These are phyloP conservation scores for Fragum whitleyi DNA, from an alignment of 2,888 invertebrate genomes.

Conservation along the genomic window DNA sequence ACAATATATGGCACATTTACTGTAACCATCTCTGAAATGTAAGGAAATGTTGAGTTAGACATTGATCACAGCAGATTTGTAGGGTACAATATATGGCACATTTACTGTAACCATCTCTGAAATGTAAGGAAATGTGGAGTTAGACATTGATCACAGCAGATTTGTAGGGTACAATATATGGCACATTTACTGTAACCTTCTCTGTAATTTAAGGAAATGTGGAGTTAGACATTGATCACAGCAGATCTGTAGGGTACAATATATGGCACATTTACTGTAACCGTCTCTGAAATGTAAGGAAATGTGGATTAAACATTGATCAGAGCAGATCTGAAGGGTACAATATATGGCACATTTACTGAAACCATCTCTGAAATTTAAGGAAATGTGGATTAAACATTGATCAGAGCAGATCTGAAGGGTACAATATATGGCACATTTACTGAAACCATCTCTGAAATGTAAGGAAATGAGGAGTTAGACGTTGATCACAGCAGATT, in stretches of 20 bases:
- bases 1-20: no score
- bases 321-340: slow-evolving; percentile 99
- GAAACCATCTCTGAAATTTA: slow-evolving; percentile 92
- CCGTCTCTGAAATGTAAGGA: slow-evolving; percentile 90
- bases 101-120: slow-evolving; percentile 96
- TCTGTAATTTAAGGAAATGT: slow-evolving; percentile 86
- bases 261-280: slow-evolving; percentile 95
- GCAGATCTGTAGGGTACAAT: slow-evolving; percentile 92
- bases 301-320: no score
- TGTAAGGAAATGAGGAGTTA: no score
- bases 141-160: slow-evolving; percentile 99
- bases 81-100: slow-evolving; percentile 99
- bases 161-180: slow-evolving; percentile 90
- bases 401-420: no score
- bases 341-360: slow-evolving; percentile 98
- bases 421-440: no score
- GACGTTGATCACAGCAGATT: no score
- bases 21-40: no score
- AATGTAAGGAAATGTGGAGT: slow-evolving; percentile 62
- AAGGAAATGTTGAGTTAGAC: no score
- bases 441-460: no score
- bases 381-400: no score
- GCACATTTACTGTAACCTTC: slow-evolving; percentile 98
- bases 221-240: slow-evolving; percentile 95
- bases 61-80: slow-evolving; percentile 99